These are phyloP conservation scores for Zhengitettix transpicula DNA, from an alignment of 2,888 invertebrate genomes.

Conservation along the genomic window DNA sequence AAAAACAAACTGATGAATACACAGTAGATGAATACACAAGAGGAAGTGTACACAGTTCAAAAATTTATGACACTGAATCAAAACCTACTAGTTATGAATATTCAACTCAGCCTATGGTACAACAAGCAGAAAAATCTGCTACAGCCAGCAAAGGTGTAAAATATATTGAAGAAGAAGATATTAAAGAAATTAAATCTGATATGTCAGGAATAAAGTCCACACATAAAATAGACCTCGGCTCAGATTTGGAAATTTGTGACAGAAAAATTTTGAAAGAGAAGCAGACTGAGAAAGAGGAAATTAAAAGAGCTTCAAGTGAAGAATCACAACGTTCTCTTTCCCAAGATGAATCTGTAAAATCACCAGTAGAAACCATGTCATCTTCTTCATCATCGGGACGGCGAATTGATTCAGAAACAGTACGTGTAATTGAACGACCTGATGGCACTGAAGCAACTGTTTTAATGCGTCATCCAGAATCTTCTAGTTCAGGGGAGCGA, in stretches of 20 bases:
- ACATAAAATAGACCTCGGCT: not conserved
- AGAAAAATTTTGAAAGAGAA: not conserved
- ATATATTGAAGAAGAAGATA: too few relatives aligned
- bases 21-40: too few relatives aligned
- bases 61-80: too few relatives aligned
- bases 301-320: slow-evolving; percentile 23
- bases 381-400: slow-evolving; percentile 22
- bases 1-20: too few relatives aligned
- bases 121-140: too few relatives aligned
- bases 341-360: slow-evolving; percentile 27
- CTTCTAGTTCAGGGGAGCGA: slow-evolving; percentile 22
- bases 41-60: too few relatives aligned
- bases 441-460: slow-evolving; percentile 14
- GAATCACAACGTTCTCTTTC: slow-evolving; percentile 20
- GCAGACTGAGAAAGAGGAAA: not conserved
- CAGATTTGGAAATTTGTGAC: not conserved
- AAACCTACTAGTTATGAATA: too few relatives aligned
- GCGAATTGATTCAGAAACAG: slow-evolving; percentile 22
- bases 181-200: too few relatives aligned
- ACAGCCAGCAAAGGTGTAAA: too few relatives aligned
- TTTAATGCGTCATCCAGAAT: slow-evolving; percentile 13
- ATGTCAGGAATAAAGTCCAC: not conserved
- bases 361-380: slow-evolving; percentile 35
- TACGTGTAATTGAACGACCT: slow-evolving; percentile 19
- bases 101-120: too few relatives aligned